These are phyloP conservation scores for Falco punctatus DNA, from an alignment of 2,113 vertebrate genomes.

Conservation along the genomic window DNA sequence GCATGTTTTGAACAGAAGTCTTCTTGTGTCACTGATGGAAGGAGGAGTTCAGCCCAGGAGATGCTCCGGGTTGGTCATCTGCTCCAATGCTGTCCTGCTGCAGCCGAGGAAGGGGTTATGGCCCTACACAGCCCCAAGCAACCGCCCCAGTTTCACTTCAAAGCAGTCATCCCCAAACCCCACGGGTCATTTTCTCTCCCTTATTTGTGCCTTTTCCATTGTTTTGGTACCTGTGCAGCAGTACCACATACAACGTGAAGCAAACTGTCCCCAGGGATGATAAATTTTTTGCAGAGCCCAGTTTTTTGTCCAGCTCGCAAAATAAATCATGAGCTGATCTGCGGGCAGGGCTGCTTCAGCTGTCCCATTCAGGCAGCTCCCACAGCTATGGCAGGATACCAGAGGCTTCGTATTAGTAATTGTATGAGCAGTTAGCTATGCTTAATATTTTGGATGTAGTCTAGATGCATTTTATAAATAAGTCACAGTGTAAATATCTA, in stretches of 20 bases:
- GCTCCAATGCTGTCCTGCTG: background rate
- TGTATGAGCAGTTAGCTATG: background rate
- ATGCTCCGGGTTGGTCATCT: background rate
- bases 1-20: background rate
- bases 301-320: background rate
- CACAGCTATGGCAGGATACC: background rate
- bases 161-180: background rate
- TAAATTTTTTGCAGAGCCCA: background rate
- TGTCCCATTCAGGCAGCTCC: fast-evolving
- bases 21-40: background rate
- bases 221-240: background rate
- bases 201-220: background rate
- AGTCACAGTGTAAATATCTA: background rate
- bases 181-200: background rate
- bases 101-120: fast-evolving
- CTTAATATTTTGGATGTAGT: background rate
- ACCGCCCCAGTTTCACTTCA: background rate
- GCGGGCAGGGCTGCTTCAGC: background rate
- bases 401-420: background rate
- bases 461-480: background rate
- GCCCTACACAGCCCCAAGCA: background rate
- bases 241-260: background rate
- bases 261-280: background rate
- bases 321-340: background rate
- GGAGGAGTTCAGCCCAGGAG: background rate